These are phyloP conservation scores for Gymnothorax javanicus DNA, from an alignment of 2,797 vertebrate genomes.

Conservation along the genomic window DNA sequence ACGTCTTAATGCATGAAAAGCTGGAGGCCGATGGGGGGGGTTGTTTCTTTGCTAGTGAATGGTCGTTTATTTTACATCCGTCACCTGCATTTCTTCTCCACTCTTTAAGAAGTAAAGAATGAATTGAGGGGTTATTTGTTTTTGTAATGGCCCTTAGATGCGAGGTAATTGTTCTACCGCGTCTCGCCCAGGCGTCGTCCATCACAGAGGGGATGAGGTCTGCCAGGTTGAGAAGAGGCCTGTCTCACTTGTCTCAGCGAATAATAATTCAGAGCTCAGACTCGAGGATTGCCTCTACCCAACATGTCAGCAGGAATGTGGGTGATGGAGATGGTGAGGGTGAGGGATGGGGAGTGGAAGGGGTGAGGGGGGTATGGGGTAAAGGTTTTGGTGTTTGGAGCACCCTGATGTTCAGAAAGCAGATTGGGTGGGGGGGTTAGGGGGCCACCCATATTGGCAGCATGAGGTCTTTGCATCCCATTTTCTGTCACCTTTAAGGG, in stretches of 20 bases:
- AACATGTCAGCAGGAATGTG: not conserved
- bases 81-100: not conserved
- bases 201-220: not conserved
- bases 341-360: not conserved
- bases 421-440: not conserved
- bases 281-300: not conserved
- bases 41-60: not conserved
- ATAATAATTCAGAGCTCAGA: slow-evolving; percentile 21
- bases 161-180: slow-evolving; percentile 15
- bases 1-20: slow-evolving; percentile 48
- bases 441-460: too few species aligned
- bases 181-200: not conserved
- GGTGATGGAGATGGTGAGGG: not conserved
- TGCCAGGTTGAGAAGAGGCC: not conserved
- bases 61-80: slow-evolving; percentile 15
- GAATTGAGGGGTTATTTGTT: slow-evolving; percentile 33
- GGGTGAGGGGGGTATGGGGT: not conserved
- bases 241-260: slow-evolving; percentile 3
- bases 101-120: slow-evolving; percentile 26
- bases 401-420: not conserved
- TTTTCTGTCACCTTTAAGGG: slow-evolving; percentile 13
- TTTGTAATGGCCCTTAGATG: slow-evolving; percentile 26
- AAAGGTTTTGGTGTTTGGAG: not conserved
- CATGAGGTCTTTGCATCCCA: not conserved
- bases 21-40: slow-evolving; percentile 22